These are phyloP conservation scores for Noctua janthina DNA, from an alignment of 2,888 invertebrate genomes.

Conservation along the genomic window DNA sequence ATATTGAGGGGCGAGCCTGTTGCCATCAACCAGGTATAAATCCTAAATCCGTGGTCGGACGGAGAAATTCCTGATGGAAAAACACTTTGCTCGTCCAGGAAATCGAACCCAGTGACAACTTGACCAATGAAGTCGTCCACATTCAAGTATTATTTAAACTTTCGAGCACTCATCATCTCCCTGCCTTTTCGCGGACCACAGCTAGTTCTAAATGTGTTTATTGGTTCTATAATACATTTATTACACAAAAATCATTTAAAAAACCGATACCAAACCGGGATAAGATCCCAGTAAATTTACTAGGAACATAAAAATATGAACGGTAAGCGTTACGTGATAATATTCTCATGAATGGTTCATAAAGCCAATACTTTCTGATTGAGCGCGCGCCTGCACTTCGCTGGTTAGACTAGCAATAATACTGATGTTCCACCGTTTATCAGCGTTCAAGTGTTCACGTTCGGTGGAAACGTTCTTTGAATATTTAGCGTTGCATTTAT, in stretches of 20 bases:
- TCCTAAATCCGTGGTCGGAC: no score
- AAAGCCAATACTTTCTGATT: conserved; percentile 36
- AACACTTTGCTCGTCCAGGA: no score
- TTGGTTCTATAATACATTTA: no score
- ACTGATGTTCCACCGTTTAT: conserved; percentile 27
- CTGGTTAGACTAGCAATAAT: conserved; percentile 19
- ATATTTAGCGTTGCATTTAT: conserved; percentile 17
- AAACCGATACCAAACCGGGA: neutral
- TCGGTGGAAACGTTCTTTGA: conserved; percentile 2
- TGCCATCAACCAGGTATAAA: neutral
- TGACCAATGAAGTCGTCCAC: no score
- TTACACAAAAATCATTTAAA: neutral
- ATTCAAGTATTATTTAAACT: no score
- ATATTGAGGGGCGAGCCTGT: no score
- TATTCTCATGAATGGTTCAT: conserved; percentile 18
- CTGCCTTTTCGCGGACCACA: no score
- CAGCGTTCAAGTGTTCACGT: conserved; percentile 13
- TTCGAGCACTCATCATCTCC: no score
- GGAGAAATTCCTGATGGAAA: no score
- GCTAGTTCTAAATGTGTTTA: no score
- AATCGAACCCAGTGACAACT: no score
- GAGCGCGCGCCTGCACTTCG: conserved; percentile 24
- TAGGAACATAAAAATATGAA: neutral
- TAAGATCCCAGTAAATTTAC: neutral
- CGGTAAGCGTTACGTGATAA: neutral